Conservation (phyloP, 1,140 invertebrate species). For the Periplaneta americana region DNA sequence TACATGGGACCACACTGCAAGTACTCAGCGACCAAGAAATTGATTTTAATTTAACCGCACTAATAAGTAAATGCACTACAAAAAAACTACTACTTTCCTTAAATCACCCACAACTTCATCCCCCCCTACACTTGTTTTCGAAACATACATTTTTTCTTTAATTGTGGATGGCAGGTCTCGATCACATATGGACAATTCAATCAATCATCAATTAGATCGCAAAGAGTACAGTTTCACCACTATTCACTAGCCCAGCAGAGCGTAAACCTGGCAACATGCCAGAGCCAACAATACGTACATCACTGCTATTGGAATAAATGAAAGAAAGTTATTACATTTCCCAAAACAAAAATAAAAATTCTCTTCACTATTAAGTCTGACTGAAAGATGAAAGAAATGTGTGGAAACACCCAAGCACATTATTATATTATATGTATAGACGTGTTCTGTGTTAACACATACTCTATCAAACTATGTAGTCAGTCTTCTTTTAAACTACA, state of each 20-base stretch:
- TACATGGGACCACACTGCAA: constrained; percentile 8
- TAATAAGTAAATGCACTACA: background rate
- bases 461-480: background rate
- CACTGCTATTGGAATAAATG: background rate
- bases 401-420: background rate
- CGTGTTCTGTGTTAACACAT: background rate
- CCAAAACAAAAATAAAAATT: background rate
- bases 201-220: background rate
- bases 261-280: background rate
- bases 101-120: background rate
- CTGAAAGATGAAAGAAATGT: background rate
- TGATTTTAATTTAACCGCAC: background rate
- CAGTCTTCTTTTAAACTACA: background rate
- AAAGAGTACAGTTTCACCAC: background rate
- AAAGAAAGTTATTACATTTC: background rate
- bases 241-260: background rate
- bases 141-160: too few relatives aligned
- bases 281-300: background rate
- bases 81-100: background rate
- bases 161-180: constrained; percentile 1
- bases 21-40: background rate
- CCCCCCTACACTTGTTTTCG: background rate
- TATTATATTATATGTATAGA: background rate
- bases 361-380: background rate
- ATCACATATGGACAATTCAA: background rate